These are phyloP conservation scores for Eulithis testata DNA, from an alignment of 2,888 invertebrate species.

Conservation along the genomic window DNA sequence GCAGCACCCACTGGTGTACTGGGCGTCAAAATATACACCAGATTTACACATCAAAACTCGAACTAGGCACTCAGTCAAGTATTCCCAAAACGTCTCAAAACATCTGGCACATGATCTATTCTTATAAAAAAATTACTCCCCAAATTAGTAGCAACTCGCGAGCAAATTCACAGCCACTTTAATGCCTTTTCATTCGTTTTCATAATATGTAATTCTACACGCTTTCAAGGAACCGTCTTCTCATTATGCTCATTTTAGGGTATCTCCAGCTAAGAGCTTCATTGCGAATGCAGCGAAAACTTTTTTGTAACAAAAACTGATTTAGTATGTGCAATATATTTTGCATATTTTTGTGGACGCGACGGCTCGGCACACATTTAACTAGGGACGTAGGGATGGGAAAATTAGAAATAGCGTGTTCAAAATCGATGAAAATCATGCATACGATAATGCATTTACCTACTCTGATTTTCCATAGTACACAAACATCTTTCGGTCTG, in stretches of 20 bases:
- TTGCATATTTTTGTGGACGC: slow-evolving; percentile 48
- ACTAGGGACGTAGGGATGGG: slow-evolving; percentile 43
- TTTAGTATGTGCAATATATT: slow-evolving; percentile 61
- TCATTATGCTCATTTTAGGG: slow-evolving; percentile 31
- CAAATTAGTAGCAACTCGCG: too few species aligned
- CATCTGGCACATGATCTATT: too few species aligned
- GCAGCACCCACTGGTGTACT: too few species aligned
- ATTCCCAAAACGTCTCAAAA: too few species aligned
- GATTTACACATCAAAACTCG: too few species aligned
- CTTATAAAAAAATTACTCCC: too few species aligned
- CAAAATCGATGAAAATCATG: background rate
- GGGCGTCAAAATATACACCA: too few species aligned
- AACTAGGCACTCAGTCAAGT: too few species aligned
- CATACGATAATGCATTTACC: too few species aligned
- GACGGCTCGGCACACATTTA: slow-evolving; percentile 56
- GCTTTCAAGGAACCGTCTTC: slow-evolving; percentile 50
- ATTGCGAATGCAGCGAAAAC: slow-evolving; percentile 29
- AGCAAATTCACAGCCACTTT: background rate
- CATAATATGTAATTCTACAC: slow-evolving; percentile 8
- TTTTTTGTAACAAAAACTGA: slow-evolving; percentile 46
- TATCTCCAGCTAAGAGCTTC: slow-evolving; percentile 27
- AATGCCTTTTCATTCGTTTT: slow-evolving; percentile 2
- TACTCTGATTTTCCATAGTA: too few species aligned
- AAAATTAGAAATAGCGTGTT: background rate
- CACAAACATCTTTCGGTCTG: too few species aligned